Evolutionary conservation across 2,113 vertebrate genomes (phyloP).

Genomic region (Petromus typicus): DNA sequence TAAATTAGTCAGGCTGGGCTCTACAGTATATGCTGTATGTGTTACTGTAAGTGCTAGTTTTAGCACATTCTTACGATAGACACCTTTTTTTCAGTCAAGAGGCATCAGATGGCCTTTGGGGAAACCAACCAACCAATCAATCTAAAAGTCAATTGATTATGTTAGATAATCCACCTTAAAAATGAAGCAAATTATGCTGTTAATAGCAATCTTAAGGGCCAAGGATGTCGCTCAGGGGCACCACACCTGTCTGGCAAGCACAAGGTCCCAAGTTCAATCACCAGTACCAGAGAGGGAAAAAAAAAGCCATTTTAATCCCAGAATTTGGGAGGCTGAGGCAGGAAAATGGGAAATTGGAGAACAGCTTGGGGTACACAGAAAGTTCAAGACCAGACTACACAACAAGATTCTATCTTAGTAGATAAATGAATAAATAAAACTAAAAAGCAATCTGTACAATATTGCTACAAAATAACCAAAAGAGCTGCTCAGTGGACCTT

Average conservation of each 20-base stretch:
- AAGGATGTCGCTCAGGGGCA: no score
- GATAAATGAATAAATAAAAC: not conserved
- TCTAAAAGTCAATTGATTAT: not conserved
- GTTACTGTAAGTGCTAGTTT: no score
- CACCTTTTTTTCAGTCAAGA: not conserved
- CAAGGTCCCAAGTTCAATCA: no score
- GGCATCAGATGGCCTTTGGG: not conserved
- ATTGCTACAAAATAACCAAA: conserved; percentile 9
- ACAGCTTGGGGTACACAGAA: not conserved
- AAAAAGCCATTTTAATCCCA: not conserved
- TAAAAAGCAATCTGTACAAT: not conserved
- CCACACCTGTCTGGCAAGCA: no score
- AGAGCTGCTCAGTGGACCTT: not conserved
- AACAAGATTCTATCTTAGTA: not conserved
- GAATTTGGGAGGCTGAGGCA: not conserved
- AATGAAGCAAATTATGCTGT: not conserved
- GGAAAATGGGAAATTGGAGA: not conserved
- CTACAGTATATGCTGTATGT: no score
- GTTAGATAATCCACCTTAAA: conserved; percentile 16
- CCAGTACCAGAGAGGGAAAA: no score
- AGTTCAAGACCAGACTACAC: not conserved
- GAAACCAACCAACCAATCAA: not conserved
- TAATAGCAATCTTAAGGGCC: not conserved
- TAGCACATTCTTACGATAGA: no score
- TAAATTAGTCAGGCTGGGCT: no score